Conservation (phyloP, 2,113 vertebrate genomes). For the Gymnobelideus leadbeateri region DNA sequence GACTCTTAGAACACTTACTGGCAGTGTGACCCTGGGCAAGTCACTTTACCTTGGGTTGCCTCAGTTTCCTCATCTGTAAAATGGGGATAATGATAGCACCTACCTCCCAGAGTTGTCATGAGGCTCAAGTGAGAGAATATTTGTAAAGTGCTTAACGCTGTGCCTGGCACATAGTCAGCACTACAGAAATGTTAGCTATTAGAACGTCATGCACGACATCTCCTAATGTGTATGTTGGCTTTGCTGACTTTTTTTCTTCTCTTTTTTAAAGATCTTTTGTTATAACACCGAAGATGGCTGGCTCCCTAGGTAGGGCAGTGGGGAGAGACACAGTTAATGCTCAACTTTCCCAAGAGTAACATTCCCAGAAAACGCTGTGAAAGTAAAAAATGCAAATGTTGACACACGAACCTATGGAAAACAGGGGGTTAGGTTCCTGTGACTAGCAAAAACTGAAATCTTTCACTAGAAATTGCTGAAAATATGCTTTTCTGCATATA, state of each 20-base stretch:
- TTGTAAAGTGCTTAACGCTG: neutral
- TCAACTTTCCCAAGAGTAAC: neutral
- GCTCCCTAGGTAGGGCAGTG: no score
- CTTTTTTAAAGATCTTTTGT: neutral
- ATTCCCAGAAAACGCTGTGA: neutral
- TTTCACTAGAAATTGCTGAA: neutral
- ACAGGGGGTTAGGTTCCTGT: neutral
- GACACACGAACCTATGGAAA: neutral
- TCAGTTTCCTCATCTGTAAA: no score
- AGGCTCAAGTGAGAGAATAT: neutral
- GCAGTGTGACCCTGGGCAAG: neutral
- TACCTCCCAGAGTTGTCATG: neutral
- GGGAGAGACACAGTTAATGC: neutral
- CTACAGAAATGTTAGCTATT: neutral
- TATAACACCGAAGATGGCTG: neutral
- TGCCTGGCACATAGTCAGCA: neutral
- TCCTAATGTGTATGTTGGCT: neutral
- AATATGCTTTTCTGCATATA: neutral
- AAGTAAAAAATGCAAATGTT: neutral
- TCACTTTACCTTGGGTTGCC: neutral
- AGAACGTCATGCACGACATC: neutral
- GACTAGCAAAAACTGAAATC: neutral
- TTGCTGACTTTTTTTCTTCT: neutral
- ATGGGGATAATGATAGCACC: no score
- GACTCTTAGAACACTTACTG: neutral